A percentile compares a stretch with the other conserved stretches of the same genome.
phyloP scores from a whole-genome alignment of 2,888 invertebrate species.

The Harmothoe impar region DNA sequence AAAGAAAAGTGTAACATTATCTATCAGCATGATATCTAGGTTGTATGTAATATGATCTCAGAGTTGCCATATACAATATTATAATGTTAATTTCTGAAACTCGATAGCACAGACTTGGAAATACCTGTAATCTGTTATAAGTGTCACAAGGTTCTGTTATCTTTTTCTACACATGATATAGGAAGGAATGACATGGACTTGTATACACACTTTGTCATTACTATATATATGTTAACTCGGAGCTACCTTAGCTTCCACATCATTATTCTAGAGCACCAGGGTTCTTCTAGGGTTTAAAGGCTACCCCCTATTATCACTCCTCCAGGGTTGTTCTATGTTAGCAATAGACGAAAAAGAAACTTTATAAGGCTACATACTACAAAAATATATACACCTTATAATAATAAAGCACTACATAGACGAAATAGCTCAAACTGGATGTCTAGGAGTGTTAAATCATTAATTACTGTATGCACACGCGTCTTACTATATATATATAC shows the following conservation, averaged over 20 bases:
- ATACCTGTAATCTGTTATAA: not conserved
- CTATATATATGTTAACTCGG: not conserved
- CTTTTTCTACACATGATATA: not conserved
- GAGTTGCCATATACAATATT: too few relatives aligned
- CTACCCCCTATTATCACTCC: not conserved
- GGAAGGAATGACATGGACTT: conserved; percentile 17
- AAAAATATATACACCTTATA: not conserved
- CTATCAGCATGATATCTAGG: not conserved
- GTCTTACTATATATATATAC: not conserved
- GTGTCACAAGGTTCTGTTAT: not conserved
- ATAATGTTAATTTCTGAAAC: too few relatives aligned
- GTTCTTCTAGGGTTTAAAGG: not conserved
- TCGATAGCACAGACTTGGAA: too few relatives aligned
- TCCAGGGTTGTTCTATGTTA: not conserved
- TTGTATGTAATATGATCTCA: too few relatives aligned
- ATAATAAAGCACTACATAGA: not conserved
- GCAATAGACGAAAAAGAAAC: not conserved
- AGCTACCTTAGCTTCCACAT: not conserved
- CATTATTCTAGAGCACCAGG: conserved; percentile 47
- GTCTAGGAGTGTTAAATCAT: conserved; percentile 11
- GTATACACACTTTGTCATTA: not conserved
- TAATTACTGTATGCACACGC: too few relatives aligned
- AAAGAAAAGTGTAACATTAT: not conserved
- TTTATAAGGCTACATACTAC: conserved; percentile 21
- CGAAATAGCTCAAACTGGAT: not conserved